Evolutionary conservation across 2,888 invertebrate genomes (phyloP).

Genomic region (Smittia aterrima): DNA sequence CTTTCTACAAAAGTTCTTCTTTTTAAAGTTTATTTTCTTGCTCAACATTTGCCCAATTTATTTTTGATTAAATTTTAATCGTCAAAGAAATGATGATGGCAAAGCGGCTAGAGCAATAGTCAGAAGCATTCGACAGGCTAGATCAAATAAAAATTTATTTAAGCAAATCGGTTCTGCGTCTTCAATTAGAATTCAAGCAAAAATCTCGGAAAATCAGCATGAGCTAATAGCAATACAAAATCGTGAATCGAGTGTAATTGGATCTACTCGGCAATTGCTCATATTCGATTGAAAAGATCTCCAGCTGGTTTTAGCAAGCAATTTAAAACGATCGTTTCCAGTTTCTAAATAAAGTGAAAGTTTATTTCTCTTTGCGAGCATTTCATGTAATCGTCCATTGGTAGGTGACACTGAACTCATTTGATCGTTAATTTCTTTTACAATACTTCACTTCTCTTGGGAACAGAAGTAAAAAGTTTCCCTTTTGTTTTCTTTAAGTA

Average conservation of each 20-base stretch:
- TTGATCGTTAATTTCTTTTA: neutral
- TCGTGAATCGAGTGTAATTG: neutral
- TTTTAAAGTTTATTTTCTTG: neutral
- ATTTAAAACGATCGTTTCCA: neutral
- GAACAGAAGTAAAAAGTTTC: neutral
- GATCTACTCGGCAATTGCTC: neutral
- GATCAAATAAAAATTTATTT: neutral
- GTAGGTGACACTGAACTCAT: conserved; percentile 19
- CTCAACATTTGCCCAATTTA: neutral
- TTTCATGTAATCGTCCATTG: neutral
- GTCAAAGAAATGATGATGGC: conserved; percentile 9
- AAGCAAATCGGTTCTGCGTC: neutral
- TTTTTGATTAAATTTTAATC: neutral
- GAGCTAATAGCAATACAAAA: neutral
- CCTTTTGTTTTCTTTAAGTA: neutral
- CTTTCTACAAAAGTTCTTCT: neutral
- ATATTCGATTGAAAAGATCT: neutral
- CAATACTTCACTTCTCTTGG: too few relatives aligned
- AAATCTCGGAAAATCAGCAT: neutral
- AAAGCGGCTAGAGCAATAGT: neutral
- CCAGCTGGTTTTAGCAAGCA: neutral
- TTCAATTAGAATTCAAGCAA: neutral
- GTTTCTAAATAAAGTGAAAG: conserved; percentile 37
- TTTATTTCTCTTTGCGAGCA: conserved; percentile 8
- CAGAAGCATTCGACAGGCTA: neutral